Evolutionary conservation across 1,140 invertebrate species (phyloP).

Genomic region (Drosophila quadrilineata): DNA sequence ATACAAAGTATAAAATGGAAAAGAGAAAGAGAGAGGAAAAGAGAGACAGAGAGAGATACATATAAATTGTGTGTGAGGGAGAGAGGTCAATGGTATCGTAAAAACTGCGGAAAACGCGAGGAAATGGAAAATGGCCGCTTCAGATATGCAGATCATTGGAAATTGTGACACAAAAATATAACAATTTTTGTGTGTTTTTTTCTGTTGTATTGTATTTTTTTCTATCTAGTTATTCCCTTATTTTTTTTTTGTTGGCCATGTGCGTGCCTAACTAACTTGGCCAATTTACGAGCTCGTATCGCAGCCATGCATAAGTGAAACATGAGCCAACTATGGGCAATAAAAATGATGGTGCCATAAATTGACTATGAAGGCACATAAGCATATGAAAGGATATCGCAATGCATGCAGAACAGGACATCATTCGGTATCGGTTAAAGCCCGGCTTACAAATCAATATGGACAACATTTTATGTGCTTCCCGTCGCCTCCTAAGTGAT

Average conservation of each 20-base stretch:
- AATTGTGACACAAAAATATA: constrained; percentile 48
- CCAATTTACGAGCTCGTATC: constrained; percentile 51
- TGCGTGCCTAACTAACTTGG: constrained; percentile 52
- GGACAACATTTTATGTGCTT: constrained; percentile 5
- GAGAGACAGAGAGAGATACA: not conserved
- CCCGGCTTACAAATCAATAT: constrained; percentile 29
- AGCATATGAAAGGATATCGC: no score
- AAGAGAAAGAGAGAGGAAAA: not conserved
- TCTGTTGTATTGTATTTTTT: no score
- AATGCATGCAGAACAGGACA: not conserved
- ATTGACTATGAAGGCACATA: constrained; percentile 30
- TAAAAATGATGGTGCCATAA: constrained; percentile 63
- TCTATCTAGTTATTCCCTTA: no score
- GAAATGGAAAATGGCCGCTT: constrained; percentile 6
- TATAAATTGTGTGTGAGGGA: no score
- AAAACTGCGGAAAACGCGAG: constrained; percentile 36
- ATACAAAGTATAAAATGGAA: constrained; percentile 33
- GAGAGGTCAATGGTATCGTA: constrained; percentile 53
- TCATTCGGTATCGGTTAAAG: not conserved
- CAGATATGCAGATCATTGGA: constrained; percentile 70
- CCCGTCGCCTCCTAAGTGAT: constrained; percentile 11
- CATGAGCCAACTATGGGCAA: constrained; percentile 43
- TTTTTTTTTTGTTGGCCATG: no score
- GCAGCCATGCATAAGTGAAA: constrained; percentile 57
- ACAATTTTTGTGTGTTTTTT: no score